Base-by-base conservation (phyloP, 2,113 vertebrate genomes). In the Leucoraja erinaceus region DNA sequence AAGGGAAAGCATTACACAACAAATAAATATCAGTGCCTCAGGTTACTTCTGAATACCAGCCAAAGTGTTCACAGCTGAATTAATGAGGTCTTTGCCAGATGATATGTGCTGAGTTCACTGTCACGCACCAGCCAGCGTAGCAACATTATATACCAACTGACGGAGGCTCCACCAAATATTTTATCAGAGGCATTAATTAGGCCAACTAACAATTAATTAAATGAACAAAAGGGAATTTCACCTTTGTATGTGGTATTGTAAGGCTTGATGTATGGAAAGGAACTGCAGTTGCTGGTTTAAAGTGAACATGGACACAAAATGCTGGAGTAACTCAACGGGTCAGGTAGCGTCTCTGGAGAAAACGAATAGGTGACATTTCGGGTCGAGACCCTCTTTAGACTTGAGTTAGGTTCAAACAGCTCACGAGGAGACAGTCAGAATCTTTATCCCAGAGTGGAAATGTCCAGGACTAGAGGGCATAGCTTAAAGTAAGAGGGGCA, bases 11-110 rank as follows among this genome's bases (percentile, higher is more conserved):
- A 59, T 61, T 28, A 11, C 81, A 61, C 54, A 56, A 56, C 56
- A 86, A 86, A 56, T 86, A 59, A 28, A 86, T 86, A 86, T 56
- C 54, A 61, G 25, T 61, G 56, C n/a, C 81, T 86, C 56, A 59
- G 56, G 61, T 86, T 86, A 86, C 81, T 0, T 9, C 81, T 86
- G 25, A 16, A 12, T 86, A 59, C 5, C 10, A 86, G 56, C 81
- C 56, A 14, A 61, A 25, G 56, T 86, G 10, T 9, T 61, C 10
- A 56, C 28, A n/a, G 81, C 56, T 59, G 56, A 22, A 28, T 86
- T 86, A 59, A 84, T 59, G 28, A 28, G 25, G 9, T 61, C 81
- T 84, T 61, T 86, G 81, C 25, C 56, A 86, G 22, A 61, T 61
- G 81, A 59, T 61, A 5, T 25, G 12, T 56, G 28, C 25, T 59